Evolutionary conservation across 2,113 vertebrate genomes (phyloP), one percentile per base, ranked within the genome.

Genomic region (Pteronura brasiliensis): DNA sequence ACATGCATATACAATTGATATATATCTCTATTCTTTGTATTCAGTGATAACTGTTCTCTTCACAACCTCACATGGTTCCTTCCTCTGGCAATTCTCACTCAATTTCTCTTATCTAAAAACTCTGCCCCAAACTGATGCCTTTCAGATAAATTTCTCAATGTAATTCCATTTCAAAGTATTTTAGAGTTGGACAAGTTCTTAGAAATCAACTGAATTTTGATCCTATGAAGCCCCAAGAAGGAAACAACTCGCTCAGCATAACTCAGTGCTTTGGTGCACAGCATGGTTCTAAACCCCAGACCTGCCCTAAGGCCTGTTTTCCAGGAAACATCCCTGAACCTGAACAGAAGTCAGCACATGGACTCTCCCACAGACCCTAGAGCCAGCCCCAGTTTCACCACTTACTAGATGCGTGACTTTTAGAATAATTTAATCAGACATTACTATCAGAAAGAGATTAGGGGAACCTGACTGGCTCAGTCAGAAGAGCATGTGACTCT

Each of bases 81-180:
- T 81, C 44, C 86, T 83, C 63, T 1, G 17, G 34, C 36, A 52
- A 42, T 4, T 42, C 92, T 57, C n/a, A 44, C 12, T 79, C 4
- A 0, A 8, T 44, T 39, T 61, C 63, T 88, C 67, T 88, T 13
- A 67, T 81, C 93, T 97, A n/a, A 85, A 83, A 74, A 63, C 55
- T 52, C 79, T 47, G 82, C n/a, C 86, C 52, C 34, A 23, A 10
- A 47, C 18, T 49, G 83, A 86, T 76, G 72, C n/a, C 80, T 92
- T 94, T 55, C 44, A 93, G 84, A 95, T 72, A 95, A 93, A 4
- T 29, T 90, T 34, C 42, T 87, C 83, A 84, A 18, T 44, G 57
- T 57, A 63, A 95, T 77, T 89, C 44, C 8, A 52, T 92, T 97
- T 98, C 77, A 18, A 34, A 86, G 84, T 94, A 90, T 85, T 81